These are phyloP conservation scores for Ceriagrion tenellum DNA, from an alignment of 2,888 invertebrate genomes.

Conservation along the genomic window DNA sequence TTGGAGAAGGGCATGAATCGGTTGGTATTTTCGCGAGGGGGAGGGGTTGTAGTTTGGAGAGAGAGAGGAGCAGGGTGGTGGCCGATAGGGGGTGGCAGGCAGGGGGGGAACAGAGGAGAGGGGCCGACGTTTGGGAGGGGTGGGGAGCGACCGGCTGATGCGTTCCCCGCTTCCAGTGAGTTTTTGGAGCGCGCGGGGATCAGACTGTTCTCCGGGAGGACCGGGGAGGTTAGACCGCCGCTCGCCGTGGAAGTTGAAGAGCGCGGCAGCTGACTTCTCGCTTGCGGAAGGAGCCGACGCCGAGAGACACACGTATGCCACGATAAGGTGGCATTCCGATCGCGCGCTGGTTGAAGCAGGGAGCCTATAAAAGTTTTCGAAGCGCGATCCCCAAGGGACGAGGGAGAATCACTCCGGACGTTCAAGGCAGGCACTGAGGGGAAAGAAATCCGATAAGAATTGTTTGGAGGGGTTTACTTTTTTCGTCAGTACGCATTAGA, in stretches of 20 bases:
- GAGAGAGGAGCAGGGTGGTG: neutral
- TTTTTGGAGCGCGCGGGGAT: too few relatives aligned
- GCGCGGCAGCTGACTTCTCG: neutral
- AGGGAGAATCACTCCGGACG: neutral
- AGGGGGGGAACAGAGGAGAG: neutral
- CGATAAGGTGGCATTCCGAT: neutral
- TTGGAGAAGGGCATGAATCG: neutral
- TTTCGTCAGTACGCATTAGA: too few relatives aligned
- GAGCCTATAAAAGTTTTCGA: neutral
- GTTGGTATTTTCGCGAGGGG: constrained; percentile 47
- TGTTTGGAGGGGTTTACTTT: too few relatives aligned
- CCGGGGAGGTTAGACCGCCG: constrained; percentile 22
- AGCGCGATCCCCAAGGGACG: neutral
- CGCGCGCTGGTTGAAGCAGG: neutral
- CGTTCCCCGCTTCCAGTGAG: neutral
- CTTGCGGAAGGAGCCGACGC: neutral
- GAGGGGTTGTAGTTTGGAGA: neutral
- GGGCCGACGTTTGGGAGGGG: neutral
- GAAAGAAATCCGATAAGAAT: neutral
- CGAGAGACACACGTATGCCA: neutral
- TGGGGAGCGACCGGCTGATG: constrained; percentile 21
- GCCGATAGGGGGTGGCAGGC: neutral
- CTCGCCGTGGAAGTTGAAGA: neutral
- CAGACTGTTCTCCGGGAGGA: neutral
- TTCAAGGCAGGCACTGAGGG: neutral